Evolutionary conservation across 2,888 invertebrate species (phyloP), one percentile per base, ranked within the genome.

Genomic region (Harpalus rufipes): DNA sequence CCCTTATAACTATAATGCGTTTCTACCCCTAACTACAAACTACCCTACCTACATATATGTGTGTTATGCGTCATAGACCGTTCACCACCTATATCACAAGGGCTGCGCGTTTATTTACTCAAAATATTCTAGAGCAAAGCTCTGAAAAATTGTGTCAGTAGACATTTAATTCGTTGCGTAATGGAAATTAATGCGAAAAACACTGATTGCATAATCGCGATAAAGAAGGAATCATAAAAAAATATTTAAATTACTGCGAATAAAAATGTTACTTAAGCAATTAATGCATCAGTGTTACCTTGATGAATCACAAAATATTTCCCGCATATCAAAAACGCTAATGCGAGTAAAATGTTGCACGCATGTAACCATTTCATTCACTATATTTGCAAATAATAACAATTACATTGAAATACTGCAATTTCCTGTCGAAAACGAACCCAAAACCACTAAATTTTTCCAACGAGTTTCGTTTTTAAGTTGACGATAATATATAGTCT

Each of bases 221-320:
- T 44, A 74, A 74, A 18, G 16, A 44, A 14, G 14, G 72, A 68
- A 25, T 68, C 68, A 68, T 63, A 68, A 68, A 68, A 68, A 68
- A 68, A 68, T 18, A 68, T 68, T 63, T 63, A 63, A 63, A 63
- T 8, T 21, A 3, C 44, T 44, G 72, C 72, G 44, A 74, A 74
- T 44, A 44, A 44, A n/a, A 32, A 41, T 32, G 68, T 68, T 25
- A 65, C 65, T 32, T 32, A 65, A 32, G 65, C 63, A 65, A 61
- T 65, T 65, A 65, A 65, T 8, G n/a, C 14, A 65, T 65, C 32
- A 56, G 7, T 76, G 12, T 76, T 76, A 78, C 78, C 61, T 79
- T 79, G 79, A 61, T 79, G 79, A 79, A n/a, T 79, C 79, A 79
- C 32, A 61, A 79, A 78, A 79, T 79, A 59, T 79, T 79, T 59